Base-by-base conservation (phyloP, 2,797 vertebrate species). In the Lagodon rhomboides region DNA sequence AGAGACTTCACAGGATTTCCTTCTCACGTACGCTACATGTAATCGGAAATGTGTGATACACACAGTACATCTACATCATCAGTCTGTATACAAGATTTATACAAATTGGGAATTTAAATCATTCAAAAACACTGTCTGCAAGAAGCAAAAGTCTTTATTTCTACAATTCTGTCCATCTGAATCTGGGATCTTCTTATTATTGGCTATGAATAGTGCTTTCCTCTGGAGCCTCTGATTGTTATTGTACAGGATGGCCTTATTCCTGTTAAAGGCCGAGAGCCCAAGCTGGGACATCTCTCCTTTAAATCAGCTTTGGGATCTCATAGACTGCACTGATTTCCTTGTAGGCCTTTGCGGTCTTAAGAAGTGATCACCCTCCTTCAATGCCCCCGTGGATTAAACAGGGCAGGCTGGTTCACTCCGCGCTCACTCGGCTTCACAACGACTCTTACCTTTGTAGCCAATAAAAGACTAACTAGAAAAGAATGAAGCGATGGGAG, bases 381-480 rank as follows among this genome's bases (percentile, higher is more conserved):
- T 95, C 95, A 96, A 96, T 97, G 96, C 97, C 97, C 97, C 96
- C 90, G 85, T 96, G 97, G 97, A 99, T 99, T 98, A 98, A 98
- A 97, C 96, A 96, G 96, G 96, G 94, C 97, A 97, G 94, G 92
- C 94, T 82, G 91, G 95, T 96, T 96, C 96, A 95, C 94, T 96
- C 95, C 94, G 95, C 89, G 85, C 90, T 90, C 95, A 75, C 96
- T 96, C 95, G 91, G 95, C 96, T 96, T 96, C 94, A 95, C 94
- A 61, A 90, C 82, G 61, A 80, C 94, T 95, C 92, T 38, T 96
- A 96, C 96, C 97, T 98, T 98, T 98, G 97, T 98, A 98, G 96
- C 97, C 97, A 97, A 98, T 99, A 98, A 98, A 98, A 98, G 97
- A 97, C 97, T 97, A 98, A 98, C 97, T 97, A 97, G 97, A 98